phyloP scores from a whole-genome alignment of 1,140 invertebrate species.

The Scaptomyza graminum region DNA sequence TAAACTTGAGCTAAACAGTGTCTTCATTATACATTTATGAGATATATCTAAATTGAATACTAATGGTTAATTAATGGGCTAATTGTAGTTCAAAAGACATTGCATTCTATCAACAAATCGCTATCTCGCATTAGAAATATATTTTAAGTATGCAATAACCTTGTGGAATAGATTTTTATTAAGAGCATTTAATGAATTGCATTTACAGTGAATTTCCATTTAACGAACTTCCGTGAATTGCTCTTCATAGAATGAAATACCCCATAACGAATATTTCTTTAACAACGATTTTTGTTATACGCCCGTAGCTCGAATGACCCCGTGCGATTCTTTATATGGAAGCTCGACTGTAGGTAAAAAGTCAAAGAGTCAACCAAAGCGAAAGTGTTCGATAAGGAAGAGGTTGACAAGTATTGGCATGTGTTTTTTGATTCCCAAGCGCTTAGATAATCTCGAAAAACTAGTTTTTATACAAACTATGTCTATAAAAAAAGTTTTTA shows the following conservation, averaged over 20 bases:
- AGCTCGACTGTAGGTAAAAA: not conserved
- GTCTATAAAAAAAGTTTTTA: no score
- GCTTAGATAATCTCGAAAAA: no score
- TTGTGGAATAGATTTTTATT: not conserved
- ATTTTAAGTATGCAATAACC: not conserved
- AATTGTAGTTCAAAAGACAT: not conserved
- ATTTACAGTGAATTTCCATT: not conserved
- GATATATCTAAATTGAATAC: not conserved
- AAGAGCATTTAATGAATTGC: not conserved
- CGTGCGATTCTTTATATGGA: no score
- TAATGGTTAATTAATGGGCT: not conserved
- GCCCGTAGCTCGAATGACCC: no score
- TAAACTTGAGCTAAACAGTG: not conserved
- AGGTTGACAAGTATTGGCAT: no score
- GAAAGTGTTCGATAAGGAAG: no score
- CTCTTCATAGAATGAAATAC: no score
- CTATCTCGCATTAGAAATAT: not conserved
- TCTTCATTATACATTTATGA: not conserved
- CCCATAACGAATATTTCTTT: no score
- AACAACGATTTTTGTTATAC: no score
- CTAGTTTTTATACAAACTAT: no score
- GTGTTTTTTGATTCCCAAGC: no score
- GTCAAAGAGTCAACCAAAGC: slow-evolving; percentile 1
- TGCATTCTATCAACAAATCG: not conserved
- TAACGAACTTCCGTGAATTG: no score